Base-by-base conservation (phyloP, 2,888 invertebrate genomes). In the Himalopsyche kuldschensis region DNA sequence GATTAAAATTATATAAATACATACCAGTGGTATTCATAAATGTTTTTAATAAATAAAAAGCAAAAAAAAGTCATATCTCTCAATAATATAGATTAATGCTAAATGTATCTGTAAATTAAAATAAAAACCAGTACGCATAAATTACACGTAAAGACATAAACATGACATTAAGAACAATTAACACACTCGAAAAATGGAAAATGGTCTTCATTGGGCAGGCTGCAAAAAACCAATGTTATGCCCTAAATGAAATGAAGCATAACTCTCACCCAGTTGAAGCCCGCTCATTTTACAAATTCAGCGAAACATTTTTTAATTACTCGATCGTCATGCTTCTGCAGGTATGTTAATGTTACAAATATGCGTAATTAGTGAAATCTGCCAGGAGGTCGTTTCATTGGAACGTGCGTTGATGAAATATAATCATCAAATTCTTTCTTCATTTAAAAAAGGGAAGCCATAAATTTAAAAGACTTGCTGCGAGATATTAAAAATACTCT, bases 291-390 rank as follows among this genome's bases (percentile, higher is more conserved):
- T 55, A 15, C 27, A 24, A 27, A 69, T 69, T 30, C 69, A 32
- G n/a, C 35, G 76, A 76, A 76, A 35, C 76, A 20, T 35, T 76
- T 41, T 76, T 76, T 35, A 76, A 35, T 76, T 76, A 81, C 75
- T 77, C 35, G 55, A 11, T 27, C 69, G 27, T 69, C 69, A 69
- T 69, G 69, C 69, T 8, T 69, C 27, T 15, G 79, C 47, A 75
- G 55, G 79, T 47, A 79, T 79, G 75, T 79, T 82, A 82, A 82
- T 82, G 79, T 75, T 47, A 79, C 79, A 79, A 82, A 82, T 82
- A 82, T 78, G 82, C 82, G 79, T 82, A 82, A 82, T 82, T 82
- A 79, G 82, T 47, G 82, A 82, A 82, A 79, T 79, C 75, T 75
- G 79, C 55, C 41, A 41, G 69, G 41, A 17, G 46, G 82, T 27